Base-by-base conservation (phyloP, 2,888 invertebrate genomes). In the Scaptomyza caliginosa region DNA sequence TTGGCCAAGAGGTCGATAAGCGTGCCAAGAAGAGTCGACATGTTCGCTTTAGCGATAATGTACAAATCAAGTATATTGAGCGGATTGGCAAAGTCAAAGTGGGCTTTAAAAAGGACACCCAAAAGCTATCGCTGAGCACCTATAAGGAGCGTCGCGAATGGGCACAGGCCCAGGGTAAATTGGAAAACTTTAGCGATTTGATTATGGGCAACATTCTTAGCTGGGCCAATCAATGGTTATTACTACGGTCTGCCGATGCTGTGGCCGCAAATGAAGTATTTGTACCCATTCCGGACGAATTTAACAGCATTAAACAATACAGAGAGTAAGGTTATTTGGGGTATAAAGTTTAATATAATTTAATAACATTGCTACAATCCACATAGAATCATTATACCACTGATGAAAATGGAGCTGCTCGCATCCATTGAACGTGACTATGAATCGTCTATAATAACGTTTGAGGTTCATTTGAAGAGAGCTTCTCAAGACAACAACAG, bases 201-300 rank as follows among this genome's bases (percentile, higher is more conserved):
- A 93, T 93, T 10, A 89, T 94, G 23, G 90, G 92, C 67, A 92
- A 92, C 67, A 93, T 95, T 67, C 91, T 95, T 4, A 77, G 55
- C 2, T 95, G 95, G 95, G 93, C 94, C 78, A 93, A 94, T 7
- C 91, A 92, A 23, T 95, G 95, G 95, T 86, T 95, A 2, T 90
- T 93, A 57, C 93, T 94, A 73, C 93, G 94, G 10, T 91, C 91
- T 55, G 91, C 92, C 3, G 72, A 84, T 1, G 93, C 94, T 23
- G 89, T 93, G 42, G 92, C 92, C 0, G 92, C 92, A 23, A 88
- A 89, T 43, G 91, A 92, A 39, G 87, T 92, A 4, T 90, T 94
- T 2, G 86, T 92, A 75, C 92, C 93, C 4, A 92, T 95, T 77
- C 92, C 93, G 13, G 92, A 92, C 77, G 89, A 91, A 17, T 95